Conservation (phyloP, 37 sponge, comb jelly and placozoan genomes). For the Eunapius fragilis region DNA sequence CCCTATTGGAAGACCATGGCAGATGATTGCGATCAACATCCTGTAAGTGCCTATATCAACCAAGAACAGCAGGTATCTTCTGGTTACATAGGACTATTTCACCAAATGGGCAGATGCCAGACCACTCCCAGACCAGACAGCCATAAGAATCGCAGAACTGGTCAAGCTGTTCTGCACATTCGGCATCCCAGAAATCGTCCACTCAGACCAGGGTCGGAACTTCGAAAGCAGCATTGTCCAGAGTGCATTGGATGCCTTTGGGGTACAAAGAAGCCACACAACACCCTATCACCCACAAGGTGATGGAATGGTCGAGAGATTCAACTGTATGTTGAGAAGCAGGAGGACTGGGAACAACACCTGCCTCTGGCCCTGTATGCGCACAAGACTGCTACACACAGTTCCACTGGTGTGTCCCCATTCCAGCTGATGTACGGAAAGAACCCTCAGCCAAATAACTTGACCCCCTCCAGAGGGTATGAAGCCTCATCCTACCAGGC, state of each 20-base stretch:
- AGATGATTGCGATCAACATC: conserved; percentile 51
- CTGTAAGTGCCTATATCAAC: conserved; percentile 38
- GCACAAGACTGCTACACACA: conserved; percentile 38
- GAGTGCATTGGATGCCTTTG: conserved; percentile 39
- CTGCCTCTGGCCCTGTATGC: conserved; percentile 44
- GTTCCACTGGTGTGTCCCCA: conserved; percentile 40
- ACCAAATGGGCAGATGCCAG: conserved; percentile 63
- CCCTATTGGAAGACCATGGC: conserved; percentile 34
- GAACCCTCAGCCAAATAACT: conserved; percentile 1
- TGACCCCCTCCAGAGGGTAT: not conserved
- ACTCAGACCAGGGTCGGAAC: conserved; percentile 65
- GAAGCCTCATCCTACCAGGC: conserved; percentile 28
- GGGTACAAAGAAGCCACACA: conserved; percentile 29
- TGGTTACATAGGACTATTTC: conserved; percentile 53
- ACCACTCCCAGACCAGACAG: conserved; percentile 32
- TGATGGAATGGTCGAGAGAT: conserved; percentile 61
- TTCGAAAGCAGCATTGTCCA: conserved; percentile 51
- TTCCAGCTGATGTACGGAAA: conserved; percentile 63
- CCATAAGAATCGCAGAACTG: conserved; percentile 14
- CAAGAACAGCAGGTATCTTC: conserved; percentile 1
- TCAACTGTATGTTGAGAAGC: conserved; percentile 32
- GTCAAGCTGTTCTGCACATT: conserved; percentile 2
- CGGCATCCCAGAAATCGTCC: conserved; percentile 45
- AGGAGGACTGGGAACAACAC: conserved; percentile 42
- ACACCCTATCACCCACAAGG: conserved; percentile 63